Base-by-base conservation (phyloP, 1,140 invertebrate species). In the Pantala flavescens region DNA sequence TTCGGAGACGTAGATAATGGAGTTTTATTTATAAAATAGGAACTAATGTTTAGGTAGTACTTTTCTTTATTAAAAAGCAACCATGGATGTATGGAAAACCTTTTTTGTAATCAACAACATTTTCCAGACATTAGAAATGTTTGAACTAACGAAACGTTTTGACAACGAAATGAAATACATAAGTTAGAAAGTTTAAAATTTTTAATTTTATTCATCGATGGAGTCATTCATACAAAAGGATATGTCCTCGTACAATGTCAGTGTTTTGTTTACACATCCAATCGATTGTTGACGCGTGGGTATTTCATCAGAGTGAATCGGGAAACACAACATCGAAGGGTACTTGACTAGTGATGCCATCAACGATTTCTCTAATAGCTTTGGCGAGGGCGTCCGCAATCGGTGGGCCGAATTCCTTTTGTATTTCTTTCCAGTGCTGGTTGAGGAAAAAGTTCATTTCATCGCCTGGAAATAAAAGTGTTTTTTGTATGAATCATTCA, bases 181-280 rank as follows among this genome's bases (percentile, higher is more conserved):
- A 36, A 2, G 9, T 36, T 2, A 36, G 28, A 36, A 36, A 21
- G n/a, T 23, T n/a, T 70, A 21, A n/a, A n/a, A 73, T 74, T n/a
- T n/a, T n/a, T n/a, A n/a, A n/a, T n/a, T 21, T 43, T 24, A 24
- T 71, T 21, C 3, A 55, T 24, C 75, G 75, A 70, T 43, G 74
- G 80, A 77, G 80, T 80, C 85, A 84, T 76, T 24, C 87, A 73
- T 16, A 81, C 83, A 42, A 87, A 80, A 75, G 84, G 81, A 24
- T 82, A 82, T 55, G 79, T 77, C 12, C 87, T 87, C 9, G 82
- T 87, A 87, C n/a, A n/a, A n/a, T 0, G 86, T 86, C 21, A 87
- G 77, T 14, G n/a, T 80, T 0, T 88, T 78, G 11, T 88, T 80
- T 74, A 81, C 80, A 23, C 87, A 87, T 88, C 88, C 14, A 83